Conservation (phyloP, 2,888 invertebrate genomes). For the Aspidiotus destructor region DNA sequence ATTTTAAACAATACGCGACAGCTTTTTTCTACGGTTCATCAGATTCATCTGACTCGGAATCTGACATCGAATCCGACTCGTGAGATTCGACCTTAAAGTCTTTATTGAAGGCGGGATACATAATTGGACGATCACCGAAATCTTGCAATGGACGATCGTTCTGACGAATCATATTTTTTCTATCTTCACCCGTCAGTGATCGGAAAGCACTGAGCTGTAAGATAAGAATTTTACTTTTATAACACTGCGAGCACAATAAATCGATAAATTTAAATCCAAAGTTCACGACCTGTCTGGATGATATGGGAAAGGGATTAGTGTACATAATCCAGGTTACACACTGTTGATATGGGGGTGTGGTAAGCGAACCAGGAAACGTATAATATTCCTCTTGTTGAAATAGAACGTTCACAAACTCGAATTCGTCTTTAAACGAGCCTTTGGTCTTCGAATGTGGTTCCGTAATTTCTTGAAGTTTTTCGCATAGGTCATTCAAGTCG, state of each 20-base stretch:
- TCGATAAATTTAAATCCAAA: neutral
- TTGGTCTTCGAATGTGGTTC: slow-evolving; percentile 14
- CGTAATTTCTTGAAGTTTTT: slow-evolving; percentile 17
- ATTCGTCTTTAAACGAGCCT: slow-evolving; percentile 32
- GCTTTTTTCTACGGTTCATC: no score
- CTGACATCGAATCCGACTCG: no score
- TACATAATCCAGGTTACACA: slow-evolving; percentile 36
- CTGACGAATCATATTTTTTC: neutral
- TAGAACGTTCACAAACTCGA: slow-evolving; percentile 25
- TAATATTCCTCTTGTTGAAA: slow-evolving; percentile 32
- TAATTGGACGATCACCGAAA: slow-evolving; percentile 7
- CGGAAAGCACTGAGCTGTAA: slow-evolving; percentile 8
- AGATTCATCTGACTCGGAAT: no score
- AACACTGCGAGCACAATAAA: no score
- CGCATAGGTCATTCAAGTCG: slow-evolving; percentile 23
- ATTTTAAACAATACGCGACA: no score
- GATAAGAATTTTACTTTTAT: neutral
- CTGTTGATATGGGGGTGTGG: slow-evolving; percentile 34
- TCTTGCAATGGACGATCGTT: slow-evolving; percentile 19
- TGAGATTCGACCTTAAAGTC: neutral
- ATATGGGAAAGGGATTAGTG: slow-evolving; percentile 32
- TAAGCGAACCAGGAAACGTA: slow-evolving; percentile 35
- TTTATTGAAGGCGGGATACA: neutral
- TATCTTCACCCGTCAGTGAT: neutral
- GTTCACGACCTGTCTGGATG: slow-evolving; percentile 32